A percentile compares a stretch with the other conserved stretches of the same genome.
phyloP scores from a whole-genome alignment of 2,113 vertebrate species.

The Carlito syrichta region DNA sequence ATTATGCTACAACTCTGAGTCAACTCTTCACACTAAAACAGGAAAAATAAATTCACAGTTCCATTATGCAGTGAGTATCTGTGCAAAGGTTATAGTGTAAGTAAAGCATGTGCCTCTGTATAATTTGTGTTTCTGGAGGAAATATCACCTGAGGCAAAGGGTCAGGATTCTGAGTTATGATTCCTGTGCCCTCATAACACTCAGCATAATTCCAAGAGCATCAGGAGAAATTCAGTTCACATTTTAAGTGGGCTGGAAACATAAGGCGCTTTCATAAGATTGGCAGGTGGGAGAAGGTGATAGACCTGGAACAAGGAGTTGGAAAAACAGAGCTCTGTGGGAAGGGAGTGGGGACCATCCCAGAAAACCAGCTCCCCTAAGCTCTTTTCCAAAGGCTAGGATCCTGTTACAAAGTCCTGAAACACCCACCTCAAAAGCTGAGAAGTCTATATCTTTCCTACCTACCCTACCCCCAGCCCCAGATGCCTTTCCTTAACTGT shows the following conservation, averaged over 20 bases:
- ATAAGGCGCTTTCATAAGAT: not conserved
- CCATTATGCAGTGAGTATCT: not conserved
- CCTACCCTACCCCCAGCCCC: not conserved
- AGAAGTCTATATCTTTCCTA: not conserved
- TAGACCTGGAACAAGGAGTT: not conserved
- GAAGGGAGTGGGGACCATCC: not conserved
- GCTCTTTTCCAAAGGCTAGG: not conserved
- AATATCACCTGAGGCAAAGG: not conserved
- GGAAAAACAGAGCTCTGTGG: not conserved
- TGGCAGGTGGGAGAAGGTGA: not conserved
- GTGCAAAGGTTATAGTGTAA: not conserved
- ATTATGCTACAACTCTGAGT: not conserved
- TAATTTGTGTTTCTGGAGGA: constrained; percentile 22
- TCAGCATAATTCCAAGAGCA: not conserved
- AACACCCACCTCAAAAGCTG: not conserved
- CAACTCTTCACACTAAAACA: not conserved
- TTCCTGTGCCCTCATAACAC: not conserved
- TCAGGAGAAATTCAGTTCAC: not conserved
- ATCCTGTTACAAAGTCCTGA: not conserved
- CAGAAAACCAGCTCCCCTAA: not conserved
- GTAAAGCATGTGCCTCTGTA: not conserved
- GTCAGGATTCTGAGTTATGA: not conserved
- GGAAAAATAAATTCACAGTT: not conserved
- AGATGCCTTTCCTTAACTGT: constrained; percentile 16
- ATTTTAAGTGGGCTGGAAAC: not conserved